Evolutionary conservation across 2,113 vertebrate species (phyloP), one percentile per base, ranked within the genome.

Genomic region (Takifugu bimaculatus): DNA sequence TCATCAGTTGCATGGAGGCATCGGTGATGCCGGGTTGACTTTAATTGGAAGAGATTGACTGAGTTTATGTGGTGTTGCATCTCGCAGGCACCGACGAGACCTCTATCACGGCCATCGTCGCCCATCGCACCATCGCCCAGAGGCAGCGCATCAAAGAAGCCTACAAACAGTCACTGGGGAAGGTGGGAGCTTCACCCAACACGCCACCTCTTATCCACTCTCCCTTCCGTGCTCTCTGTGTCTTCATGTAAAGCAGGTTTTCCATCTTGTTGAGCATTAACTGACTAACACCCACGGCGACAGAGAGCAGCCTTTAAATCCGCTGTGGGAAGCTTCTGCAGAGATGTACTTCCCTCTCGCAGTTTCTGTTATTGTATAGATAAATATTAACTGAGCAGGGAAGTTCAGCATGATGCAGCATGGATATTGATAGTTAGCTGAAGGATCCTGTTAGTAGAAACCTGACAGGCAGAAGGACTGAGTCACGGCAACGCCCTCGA

Each of bases 31-130:
- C 20, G 20, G 20, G 20, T 20, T 1, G 20, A 20, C 20, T 20
- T 20, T 20, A 20, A 20, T 20, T 20, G 20, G 20, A 20, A 20
- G 20, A 20, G 20, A 20, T 20, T 20, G 20, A 20, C 20, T 20
- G 20, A 20, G n/a, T 3, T 48, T 48, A 3, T 15, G 6, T n/a
- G 13, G 14, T 28, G 4, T 60, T 54, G 10, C 64, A 53, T 79
- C 28, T 73, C 71, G 53, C 69, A 99, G 96, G 96, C 71, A 99
- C 96, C 0, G 85, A 98, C 52, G 96, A 98, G 87, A 91, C 92
- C 0, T 78, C 89, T 28, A 82, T 99, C 68, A 93, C 85, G 1
- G 82, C 89, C 0, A 63, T 91, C 55, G 26, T 98, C 4, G 82
- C 92, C 26, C 90, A 87, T 32, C 89, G 95, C 11, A 94, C 87